phyloP scores from a whole-genome alignment of 2,888 invertebrate genomes.

The Ypsolopha sequella region DNA sequence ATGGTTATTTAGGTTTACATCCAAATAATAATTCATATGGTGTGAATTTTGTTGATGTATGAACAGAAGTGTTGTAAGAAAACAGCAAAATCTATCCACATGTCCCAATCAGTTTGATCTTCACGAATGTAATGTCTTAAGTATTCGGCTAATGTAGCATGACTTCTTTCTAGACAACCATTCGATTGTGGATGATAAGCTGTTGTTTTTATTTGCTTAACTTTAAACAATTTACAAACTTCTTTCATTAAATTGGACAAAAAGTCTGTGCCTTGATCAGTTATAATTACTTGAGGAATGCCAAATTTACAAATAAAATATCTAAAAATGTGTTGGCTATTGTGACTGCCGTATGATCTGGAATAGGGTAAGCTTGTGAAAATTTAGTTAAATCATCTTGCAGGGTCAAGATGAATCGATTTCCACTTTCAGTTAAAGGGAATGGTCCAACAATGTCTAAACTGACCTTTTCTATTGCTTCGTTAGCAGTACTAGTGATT shows the following conservation, averaged over 20 bases:
- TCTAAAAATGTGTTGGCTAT: slow-evolving; percentile 19
- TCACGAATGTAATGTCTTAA: slow-evolving; percentile 26
- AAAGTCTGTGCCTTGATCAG: slow-evolving; percentile 37
- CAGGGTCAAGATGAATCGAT: slow-evolving; percentile 8
- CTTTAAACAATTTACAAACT: slow-evolving; percentile 22
- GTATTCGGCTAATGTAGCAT: slow-evolving; percentile 24
- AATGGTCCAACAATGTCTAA: slow-evolving; percentile 24
- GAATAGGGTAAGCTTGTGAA: slow-evolving; percentile 17
- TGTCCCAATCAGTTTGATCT: slow-evolving; percentile 27
- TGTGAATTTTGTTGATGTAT: slow-evolving; percentile 5
- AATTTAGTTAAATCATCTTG: slow-evolving; percentile 19
- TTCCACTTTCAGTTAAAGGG: slow-evolving; percentile 15
- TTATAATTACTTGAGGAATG: slow-evolving; percentile 24
- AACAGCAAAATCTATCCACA: slow-evolving; percentile 18
- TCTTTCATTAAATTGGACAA: slow-evolving; percentile 23
- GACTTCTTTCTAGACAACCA: slow-evolving; percentile 23
- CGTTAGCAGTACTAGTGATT: slow-evolving; percentile 20
- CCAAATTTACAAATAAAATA: slow-evolving; percentile 25
- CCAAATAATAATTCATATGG: slow-evolving; percentile 26
- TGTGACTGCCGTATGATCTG: slow-evolving; percentile 22
- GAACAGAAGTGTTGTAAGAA: too few relatives aligned
- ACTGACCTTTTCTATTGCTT: slow-evolving; percentile 21
- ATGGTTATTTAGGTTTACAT: slow-evolving; percentile 17
- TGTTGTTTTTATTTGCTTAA: slow-evolving; percentile 19
- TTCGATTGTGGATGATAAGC: slow-evolving; percentile 27